These are phyloP conservation scores for Grantiella picta DNA, from an alignment of 2,113 vertebrate genomes.

Conservation along the genomic window DNA sequence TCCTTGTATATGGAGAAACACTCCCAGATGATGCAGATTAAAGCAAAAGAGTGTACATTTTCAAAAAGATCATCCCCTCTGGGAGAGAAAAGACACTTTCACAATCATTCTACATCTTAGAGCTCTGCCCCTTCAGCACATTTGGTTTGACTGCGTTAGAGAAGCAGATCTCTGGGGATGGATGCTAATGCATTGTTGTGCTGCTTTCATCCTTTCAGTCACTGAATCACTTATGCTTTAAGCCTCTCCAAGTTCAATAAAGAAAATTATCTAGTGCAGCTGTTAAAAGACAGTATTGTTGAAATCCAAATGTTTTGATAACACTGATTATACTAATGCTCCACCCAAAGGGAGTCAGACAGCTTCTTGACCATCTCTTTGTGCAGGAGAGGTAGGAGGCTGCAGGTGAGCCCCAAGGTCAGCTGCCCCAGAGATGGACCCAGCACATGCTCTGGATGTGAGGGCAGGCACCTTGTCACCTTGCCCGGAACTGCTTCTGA, in stretches of 20 bases:
- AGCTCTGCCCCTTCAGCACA: conserved; percentile 20
- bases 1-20: not conserved
- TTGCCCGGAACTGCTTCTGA: not conserved
- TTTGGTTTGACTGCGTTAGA: conserved; percentile 13
- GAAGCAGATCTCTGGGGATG: conserved; percentile 29
- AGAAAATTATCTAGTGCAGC: conserved; percentile 13
- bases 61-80: not conserved
- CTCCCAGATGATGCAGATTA: not conserved
- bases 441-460: not conserved
- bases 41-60: not conserved
- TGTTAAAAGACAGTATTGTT: not conserved
- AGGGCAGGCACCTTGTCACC: not conserved
- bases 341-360: not conserved
- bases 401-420: not conserved
- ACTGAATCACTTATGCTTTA: conserved; percentile 23
- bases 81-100: not conserved
- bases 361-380: not conserved
- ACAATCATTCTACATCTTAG: not conserved
- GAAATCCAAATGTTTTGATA: conserved; percentile 40
- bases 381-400: not conserved
- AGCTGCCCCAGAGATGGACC: not conserved
- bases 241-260: conserved; percentile 41
- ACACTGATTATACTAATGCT: not conserved
- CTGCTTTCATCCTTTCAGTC: conserved; percentile 40
- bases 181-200: conserved; percentile 18